Percentiles rank a stretch among this genome's conserved stretches.
phyloP scores from a whole-genome alignment of 2,797 vertebrate genomes.

The Molossus molossus region DNA sequence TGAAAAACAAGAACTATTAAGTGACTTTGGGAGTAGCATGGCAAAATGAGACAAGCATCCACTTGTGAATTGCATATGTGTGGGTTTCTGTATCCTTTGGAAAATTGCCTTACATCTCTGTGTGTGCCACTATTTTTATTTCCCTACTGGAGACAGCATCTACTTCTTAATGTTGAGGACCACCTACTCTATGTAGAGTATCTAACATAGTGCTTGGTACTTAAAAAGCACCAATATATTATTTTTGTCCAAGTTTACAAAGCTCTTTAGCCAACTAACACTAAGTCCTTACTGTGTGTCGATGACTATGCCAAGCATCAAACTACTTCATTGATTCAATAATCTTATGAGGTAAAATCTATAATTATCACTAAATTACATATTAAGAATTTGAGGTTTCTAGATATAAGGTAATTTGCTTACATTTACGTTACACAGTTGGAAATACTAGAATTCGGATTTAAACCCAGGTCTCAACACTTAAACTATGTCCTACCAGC shows the following conservation, averaged over 20 bases:
- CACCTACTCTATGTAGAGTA: background rate
- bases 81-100: background rate
- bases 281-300: background rate
- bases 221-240: background rate
- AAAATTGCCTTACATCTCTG: background rate
- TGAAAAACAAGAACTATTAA: background rate
- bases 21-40: background rate
- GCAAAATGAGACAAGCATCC: background rate
- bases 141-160: background rate
- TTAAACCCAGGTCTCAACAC: background rate
- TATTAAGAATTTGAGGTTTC: background rate
- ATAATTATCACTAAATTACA: background rate
- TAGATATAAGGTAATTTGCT: slow-evolving; percentile 19
- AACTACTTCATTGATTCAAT: background rate
- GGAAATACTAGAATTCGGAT: background rate
- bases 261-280: background rate
- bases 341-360: background rate
- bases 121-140: background rate
- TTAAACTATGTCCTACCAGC: background rate
- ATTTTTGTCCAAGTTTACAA: background rate
- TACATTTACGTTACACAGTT: background rate
- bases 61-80: background rate
- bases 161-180: background rate
- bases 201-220: background rate
- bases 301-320: background rate